These are phyloP conservation scores for Ypsolopha sequella DNA, from an alignment of 2,888 invertebrate genomes.

Conservation along the genomic window DNA sequence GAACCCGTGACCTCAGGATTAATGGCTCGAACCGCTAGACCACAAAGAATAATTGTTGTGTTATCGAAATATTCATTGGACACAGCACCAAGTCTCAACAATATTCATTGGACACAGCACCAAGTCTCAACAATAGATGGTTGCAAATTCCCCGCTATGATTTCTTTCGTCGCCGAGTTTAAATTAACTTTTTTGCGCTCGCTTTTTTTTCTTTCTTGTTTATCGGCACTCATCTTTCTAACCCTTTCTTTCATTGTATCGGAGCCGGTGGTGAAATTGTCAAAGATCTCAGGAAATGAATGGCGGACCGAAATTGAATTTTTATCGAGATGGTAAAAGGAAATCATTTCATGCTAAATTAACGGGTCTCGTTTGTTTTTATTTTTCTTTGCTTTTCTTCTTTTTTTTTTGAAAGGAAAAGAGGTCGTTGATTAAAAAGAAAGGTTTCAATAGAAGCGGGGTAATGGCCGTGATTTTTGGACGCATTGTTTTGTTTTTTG, in stretches of 20 bases:
- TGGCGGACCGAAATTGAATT: slow-evolving; percentile 59
- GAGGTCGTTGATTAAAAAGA: background rate
- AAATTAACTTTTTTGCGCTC: slow-evolving; percentile 56
- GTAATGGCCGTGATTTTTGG: slow-evolving; percentile 2
- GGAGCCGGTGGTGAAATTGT: slow-evolving; percentile 35
- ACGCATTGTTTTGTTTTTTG: background rate
- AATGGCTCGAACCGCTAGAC: too few species aligned
- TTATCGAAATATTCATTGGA: too few species aligned
- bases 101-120: too few species aligned
- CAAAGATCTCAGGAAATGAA: slow-evolving; percentile 45
- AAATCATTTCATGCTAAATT: slow-evolving; percentile 13
- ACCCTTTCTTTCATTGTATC: slow-evolving; percentile 43
- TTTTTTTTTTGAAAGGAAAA: background rate
- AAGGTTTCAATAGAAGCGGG: background rate
- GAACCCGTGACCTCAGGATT: too few species aligned
- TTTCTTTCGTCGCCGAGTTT: slow-evolving; percentile 58
- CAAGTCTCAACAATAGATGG: background rate
- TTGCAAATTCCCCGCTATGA: slow-evolving; percentile 23
- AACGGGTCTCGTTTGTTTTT: slow-evolving; percentile 9
- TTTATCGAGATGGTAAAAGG: slow-evolving; percentile 58
- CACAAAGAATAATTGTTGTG: too few species aligned
- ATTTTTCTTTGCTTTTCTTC: background rate
- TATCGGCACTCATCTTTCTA: slow-evolving; percentile 56
- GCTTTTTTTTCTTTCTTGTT: slow-evolving; percentile 38
- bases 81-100: too few species aligned